phyloP scores from a whole-genome alignment of 2,888 invertebrate species.

The Rhagonycha lutea region DNA sequence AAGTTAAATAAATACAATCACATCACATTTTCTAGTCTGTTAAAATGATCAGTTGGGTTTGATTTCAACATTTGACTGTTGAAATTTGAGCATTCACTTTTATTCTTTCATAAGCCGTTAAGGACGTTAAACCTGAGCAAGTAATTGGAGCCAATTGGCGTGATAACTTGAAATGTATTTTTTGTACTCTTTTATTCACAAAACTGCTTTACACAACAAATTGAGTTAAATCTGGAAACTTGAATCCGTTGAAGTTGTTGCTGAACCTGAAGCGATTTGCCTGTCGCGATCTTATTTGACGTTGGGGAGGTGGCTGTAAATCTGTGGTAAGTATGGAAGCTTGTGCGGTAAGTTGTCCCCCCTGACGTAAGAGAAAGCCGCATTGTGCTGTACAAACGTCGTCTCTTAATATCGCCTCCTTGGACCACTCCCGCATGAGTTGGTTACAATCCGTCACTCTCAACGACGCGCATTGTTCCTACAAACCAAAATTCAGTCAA shows the following conservation, averaged over 20 bases:
- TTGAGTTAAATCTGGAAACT: slow-evolving; percentile 77
- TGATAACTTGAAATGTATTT: neutral
- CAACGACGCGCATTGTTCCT: slow-evolving; percentile 88
- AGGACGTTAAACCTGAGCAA: slow-evolving; percentile 21
- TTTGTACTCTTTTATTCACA: neutral
- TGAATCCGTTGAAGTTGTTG: slow-evolving; percentile 64
- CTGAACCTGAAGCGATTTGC: slow-evolving; percentile 52
- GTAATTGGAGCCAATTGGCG: slow-evolving; percentile 2
- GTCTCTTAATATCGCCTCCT: slow-evolving; percentile 80
- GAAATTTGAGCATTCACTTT: slow-evolving; percentile 13
- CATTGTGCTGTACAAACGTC: slow-evolving; percentile 92
- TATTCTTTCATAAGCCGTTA: slow-evolving; percentile 9
- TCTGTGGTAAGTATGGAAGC: slow-evolving; percentile 40
- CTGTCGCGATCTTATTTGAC: slow-evolving; percentile 43
- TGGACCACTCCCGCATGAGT: slow-evolving; percentile 79
- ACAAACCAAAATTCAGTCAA: slow-evolving; percentile 42
- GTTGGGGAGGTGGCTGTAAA: slow-evolving; percentile 48
- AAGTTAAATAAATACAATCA: neutral
- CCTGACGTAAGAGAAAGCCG: slow-evolving; percentile 66
- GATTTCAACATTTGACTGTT: neutral
- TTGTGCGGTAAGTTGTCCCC: slow-evolving; percentile 7
- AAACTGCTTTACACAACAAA: slow-evolving; percentile 49
- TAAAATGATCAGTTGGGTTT: neutral
- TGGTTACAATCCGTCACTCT: slow-evolving; percentile 87
- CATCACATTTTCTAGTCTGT: neutral